Base-by-base conservation (phyloP, 2,113 vertebrate genomes). In the Ochotona princeps region DNA sequence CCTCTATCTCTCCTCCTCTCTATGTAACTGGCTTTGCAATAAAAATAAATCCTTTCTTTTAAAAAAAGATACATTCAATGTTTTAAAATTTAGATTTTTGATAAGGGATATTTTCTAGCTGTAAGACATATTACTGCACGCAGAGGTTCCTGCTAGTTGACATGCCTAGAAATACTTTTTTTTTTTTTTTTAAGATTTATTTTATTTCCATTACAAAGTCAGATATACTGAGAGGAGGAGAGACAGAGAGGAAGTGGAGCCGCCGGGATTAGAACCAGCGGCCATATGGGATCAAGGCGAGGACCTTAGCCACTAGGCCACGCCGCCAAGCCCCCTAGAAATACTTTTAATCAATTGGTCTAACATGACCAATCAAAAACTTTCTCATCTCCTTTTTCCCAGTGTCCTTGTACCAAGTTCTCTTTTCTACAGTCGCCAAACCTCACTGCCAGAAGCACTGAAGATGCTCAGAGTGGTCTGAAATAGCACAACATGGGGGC, bases 91-190 rank as follows among this genome's bases (percentile, higher is more conserved):
- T 74, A 93, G 51, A 23, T 67, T 83, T 87, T 67, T 91, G 26
- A 82, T 73, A 93, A 93, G 93, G 75, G 67, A 67, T 72, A 81
- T 35, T 87, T 9, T 54, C 5, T 63, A 79, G 5, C 30, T 84
- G 78, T 69, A 75, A 94, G 94, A 89, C 69, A 84, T 57, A 47
- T 61, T 79, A 51, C n/a, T 66, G 60, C 80, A n/a, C 8, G 49
- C 25, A 91, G 8, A 26, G 7, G 26, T 44, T 92, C 32, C 26
- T 76, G 65, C 44, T 85, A 65, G 49, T 54, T 47, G 87, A 92
- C 3, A n/a, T 90, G 28, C 14, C 38, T 70, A 94, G 74, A 89
- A 78, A 83, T 67, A 70, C 7, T n/a, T 63, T 72, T 47, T 94
- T n/a, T n/a, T n/a, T n/a, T n/a, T n/a, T n/a, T n/a, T n/a, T n/a